Conservation (phyloP, 1,140 invertebrate species). For the Batillaria attramentaria region DNA sequence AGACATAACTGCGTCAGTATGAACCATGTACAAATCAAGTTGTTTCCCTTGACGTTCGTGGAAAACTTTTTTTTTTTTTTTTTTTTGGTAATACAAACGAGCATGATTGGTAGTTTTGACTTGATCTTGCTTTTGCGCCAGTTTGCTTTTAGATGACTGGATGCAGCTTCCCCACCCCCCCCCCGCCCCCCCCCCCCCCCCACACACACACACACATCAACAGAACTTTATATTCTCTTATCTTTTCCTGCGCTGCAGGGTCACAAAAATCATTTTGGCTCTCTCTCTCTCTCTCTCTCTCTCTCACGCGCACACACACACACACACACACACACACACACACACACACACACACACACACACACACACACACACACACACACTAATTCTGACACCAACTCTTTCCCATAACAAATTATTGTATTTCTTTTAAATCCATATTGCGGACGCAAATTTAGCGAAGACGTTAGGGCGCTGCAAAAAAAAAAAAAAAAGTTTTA, state of each 20-base stretch:
- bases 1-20: no score
- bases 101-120: background rate
- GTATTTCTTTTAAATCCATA: no score
- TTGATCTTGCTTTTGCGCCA: background rate
- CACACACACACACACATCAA: background rate
- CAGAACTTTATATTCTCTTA: background rate
- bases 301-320: background rate
- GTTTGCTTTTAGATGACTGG: background rate
- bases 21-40: no score
- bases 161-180: background rate
- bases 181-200: background rate
- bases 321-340: background rate
- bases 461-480: no score
- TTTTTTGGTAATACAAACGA: no score
- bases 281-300: conserved; percentile 5
- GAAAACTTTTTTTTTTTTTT: no score
- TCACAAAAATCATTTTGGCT: no score
- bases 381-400: background rate
- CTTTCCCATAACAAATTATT: no score
- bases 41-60: no score
- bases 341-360: background rate
- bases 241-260: no score
- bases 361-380: conserved; percentile 12
- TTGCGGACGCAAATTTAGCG: no score
- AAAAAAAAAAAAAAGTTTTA: no score